These are phyloP conservation scores for Schizaphis graminum DNA, from an alignment of 2,888 invertebrate species.

Conservation along the genomic window DNA sequence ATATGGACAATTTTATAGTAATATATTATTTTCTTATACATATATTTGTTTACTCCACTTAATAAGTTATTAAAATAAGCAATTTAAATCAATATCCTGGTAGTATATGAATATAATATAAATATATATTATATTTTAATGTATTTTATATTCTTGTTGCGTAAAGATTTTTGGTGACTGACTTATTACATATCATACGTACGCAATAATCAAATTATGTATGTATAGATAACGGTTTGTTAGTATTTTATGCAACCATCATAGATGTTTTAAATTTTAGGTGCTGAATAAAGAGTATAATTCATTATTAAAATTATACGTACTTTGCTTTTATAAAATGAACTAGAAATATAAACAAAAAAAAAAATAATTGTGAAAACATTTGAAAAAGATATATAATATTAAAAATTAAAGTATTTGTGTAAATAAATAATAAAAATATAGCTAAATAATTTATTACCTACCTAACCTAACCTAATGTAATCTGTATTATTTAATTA, in stretches of 20 bases:
- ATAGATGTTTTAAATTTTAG: neutral
- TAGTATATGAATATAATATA: neutral
- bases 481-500: neutral
- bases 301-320: neutral
- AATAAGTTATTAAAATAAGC: neutral
- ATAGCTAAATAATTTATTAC: neutral
- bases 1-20: neutral
- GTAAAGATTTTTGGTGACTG: neutral
- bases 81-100: neutral
- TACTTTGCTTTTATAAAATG: neutral
- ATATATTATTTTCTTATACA: neutral
- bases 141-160: neutral
- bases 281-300: neutral
- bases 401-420: neutral
- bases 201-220: too few species aligned
- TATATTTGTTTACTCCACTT: neutral
- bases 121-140: neutral
- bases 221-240: neutral
- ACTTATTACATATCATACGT: neutral
- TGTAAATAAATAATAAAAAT: neutral
- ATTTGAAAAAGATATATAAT: neutral
- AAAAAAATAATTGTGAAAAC: neutral
- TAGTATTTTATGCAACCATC: neutral
- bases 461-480: neutral
- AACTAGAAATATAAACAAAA: neutral